Conservation (phyloP, 2,113 vertebrate species). For the Dinomys branickii region DNA sequence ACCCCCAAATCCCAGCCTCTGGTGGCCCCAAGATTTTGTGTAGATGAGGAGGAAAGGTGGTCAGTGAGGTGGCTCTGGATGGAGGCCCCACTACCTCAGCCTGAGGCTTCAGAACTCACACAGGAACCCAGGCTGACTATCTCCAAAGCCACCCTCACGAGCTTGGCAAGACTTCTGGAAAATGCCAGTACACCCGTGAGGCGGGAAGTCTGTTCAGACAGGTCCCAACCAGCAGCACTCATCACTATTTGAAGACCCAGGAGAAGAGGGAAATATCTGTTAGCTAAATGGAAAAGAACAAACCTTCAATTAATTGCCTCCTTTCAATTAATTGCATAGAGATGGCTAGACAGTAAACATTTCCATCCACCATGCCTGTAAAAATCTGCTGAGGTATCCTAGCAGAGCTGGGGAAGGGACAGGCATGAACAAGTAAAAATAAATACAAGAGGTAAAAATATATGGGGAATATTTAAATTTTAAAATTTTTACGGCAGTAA, state of each 20-base stretch:
- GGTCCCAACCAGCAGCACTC: not conserved
- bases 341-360: not conserved
- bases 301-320: not conserved
- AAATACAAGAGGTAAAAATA: not conserved
- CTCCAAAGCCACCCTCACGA: rapidly evolving
- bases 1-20: not conserved
- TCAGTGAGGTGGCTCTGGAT: not conserved
- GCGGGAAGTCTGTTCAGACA: not conserved
- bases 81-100: no score
- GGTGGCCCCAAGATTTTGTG: not conserved
- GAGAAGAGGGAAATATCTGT: not conserved
- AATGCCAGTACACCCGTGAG: rapidly evolving
- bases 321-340: not conserved
- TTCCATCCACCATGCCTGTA: not conserved
- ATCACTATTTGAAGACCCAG: not conserved
- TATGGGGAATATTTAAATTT: not conserved
- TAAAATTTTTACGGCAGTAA: not conserved
- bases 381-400: rapidly evolving
- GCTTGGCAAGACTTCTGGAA: not conserved
- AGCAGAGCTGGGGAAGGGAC: not conserved
- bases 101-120: not conserved
- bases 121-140: rapidly evolving
- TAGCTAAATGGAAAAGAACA: slow-evolving; percentile 50
- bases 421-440: not conserved
- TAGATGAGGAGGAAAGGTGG: not conserved